phyloP scores from a whole-genome alignment of 2,797 vertebrate genomes.

The Trachurus trachurus region DNA sequence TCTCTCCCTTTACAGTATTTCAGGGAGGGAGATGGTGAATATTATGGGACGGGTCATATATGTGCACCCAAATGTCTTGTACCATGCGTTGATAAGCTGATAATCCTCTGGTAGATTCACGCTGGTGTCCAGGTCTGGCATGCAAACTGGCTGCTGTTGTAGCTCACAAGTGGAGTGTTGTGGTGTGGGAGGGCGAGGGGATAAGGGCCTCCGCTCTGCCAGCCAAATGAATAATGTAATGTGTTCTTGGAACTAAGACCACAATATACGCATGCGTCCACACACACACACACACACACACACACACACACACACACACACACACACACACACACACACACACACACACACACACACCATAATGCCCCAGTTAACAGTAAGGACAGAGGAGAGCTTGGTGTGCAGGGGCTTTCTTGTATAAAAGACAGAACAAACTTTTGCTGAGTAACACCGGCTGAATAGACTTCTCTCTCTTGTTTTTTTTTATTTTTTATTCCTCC shows the following conservation, averaged over 20 bases:
- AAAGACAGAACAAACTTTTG: constrained; percentile 45
- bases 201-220: constrained; percentile 79
- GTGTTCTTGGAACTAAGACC: constrained; percentile 82
- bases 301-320: constrained; percentile 24
- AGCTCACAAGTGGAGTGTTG: constrained; percentile 61
- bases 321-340: constrained; percentile 38
- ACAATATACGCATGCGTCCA: constrained; percentile 66
- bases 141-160: constrained; percentile 73
- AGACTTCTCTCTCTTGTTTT: constrained; percentile 12
- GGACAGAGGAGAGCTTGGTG: constrained; percentile 49
- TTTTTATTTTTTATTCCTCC: neutral
- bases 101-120: constrained; percentile 69
- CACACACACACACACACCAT: constrained; percentile 39
- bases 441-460: constrained; percentile 27
- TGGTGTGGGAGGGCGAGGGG: constrained; percentile 78
- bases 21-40: constrained; percentile 21
- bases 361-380: constrained; percentile 76
- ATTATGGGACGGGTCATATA: constrained; percentile 18
- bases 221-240: constrained; percentile 86
- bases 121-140: constrained; percentile 65
- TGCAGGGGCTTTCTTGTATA: constrained; percentile 38
- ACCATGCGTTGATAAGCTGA: constrained; percentile 67
- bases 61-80: constrained; percentile 62
- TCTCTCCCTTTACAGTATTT: constrained; percentile 10
- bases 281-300: constrained; percentile 34